Conservation (phyloP, 2,888 invertebrate genomes). For the Poecilus cupreus region DNA sequence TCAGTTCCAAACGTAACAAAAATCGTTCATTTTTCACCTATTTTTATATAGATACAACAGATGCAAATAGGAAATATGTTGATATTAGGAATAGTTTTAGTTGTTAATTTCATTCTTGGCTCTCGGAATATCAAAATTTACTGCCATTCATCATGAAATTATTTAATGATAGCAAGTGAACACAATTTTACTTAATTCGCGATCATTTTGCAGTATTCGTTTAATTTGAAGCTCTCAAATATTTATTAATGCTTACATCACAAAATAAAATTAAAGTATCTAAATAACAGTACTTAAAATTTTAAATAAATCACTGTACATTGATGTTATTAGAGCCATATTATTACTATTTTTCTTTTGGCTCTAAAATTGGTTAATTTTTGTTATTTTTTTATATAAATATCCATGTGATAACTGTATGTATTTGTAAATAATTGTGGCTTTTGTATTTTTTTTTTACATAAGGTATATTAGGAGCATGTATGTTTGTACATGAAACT, state of each 20-base stretch:
- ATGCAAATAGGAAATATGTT: too few species aligned
- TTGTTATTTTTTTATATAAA: slow-evolving; percentile 6
- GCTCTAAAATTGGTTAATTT: slow-evolving; percentile 32
- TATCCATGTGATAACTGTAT: slow-evolving; percentile 40
- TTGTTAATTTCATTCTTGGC: not conserved
- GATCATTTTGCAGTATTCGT: not conserved
- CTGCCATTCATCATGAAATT: not conserved
- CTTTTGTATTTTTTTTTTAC: slow-evolving; percentile 40
- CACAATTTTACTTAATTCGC: slow-evolving; percentile 31
- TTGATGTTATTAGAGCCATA: slow-evolving; percentile 35
- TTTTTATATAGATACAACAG: not conserved
- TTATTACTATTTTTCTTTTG: not conserved
- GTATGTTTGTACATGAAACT: slow-evolving; percentile 33
- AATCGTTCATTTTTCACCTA: not conserved
- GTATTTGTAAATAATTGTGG: slow-evolving; percentile 39
- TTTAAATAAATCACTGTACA: slow-evolving; percentile 12
- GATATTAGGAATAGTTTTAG: not conserved
- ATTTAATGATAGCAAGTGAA: not conserved
- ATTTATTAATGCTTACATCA: not conserved
- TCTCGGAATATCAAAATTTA: slow-evolving; percentile 4
- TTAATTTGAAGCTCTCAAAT: not conserved
- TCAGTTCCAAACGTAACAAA: slow-evolving; percentile 27
- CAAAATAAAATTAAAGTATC: not conserved
- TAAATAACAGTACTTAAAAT: slow-evolving; percentile 31
- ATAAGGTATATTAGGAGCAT: not conserved